Evolutionary conservation across 2,797 vertebrate species (phyloP).

Genomic region (Lateolabrax maculatus): DNA sequence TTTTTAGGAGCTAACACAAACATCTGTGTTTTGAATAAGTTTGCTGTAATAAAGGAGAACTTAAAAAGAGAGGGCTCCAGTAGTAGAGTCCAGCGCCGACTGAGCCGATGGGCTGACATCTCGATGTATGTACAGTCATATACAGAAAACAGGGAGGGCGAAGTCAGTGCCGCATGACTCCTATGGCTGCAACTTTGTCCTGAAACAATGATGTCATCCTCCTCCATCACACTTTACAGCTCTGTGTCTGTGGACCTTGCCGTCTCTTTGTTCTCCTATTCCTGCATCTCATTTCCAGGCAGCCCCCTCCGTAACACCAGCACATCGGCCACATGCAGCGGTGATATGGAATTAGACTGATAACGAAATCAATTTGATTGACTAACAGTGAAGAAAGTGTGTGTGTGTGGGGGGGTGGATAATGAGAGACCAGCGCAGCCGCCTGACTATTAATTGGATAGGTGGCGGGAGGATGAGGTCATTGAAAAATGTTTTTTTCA

Average conservation of each 20-base stretch:
- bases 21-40: not conserved
- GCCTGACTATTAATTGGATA: slow-evolving; percentile 67
- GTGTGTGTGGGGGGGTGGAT: not conserved
- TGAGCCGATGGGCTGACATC: slow-evolving; percentile 12
- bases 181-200: slow-evolving; percentile 76
- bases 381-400: slow-evolving; percentile 41
- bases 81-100: not conserved
- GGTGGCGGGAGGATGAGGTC: slow-evolving; percentile 78
- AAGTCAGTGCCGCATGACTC: slow-evolving; percentile 61
- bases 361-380: slow-evolving; percentile 74
- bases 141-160: slow-evolving; percentile 3
- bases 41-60: not conserved
- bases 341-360: slow-evolving; percentile 68
- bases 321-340: slow-evolving; percentile 54
- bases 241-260: slow-evolving; percentile 57
- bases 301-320: slow-evolving; percentile 46
- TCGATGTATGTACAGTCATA: not conserved
- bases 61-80: not conserved
- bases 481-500: slow-evolving; percentile 54
- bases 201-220: slow-evolving; percentile 81
- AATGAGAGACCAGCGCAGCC: slow-evolving; percentile 43
- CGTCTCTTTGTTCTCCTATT: slow-evolving; percentile 70
- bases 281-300: slow-evolving; percentile 63
- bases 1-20: slow-evolving; percentile 13
- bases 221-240: slow-evolving; percentile 66